A percentile compares a stretch with the other conserved stretches of the same genome.
Conservation (phyloP, 2,888 invertebrate genomes). For the Acleris sparsana region DNA sequence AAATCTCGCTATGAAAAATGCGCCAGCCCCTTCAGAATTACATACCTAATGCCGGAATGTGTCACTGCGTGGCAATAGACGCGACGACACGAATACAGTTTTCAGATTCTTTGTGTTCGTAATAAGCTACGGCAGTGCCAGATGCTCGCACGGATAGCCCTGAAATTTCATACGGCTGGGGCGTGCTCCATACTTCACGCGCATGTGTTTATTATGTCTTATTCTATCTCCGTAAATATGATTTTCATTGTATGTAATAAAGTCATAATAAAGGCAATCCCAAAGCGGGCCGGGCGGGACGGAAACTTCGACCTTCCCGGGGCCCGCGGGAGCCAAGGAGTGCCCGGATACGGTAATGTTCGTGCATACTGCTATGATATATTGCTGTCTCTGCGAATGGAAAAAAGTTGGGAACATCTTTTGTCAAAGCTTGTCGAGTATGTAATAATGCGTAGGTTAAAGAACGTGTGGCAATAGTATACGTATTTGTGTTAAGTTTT, state of each 20-base stretch:
- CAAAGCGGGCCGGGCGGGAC: slow-evolving; percentile 66
- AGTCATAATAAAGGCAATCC: slow-evolving; percentile 65
- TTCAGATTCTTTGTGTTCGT: slow-evolving; percentile 72
- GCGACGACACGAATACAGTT: slow-evolving; percentile 53
- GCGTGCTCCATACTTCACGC: slow-evolving; percentile 57
- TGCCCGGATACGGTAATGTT: slow-evolving; percentile 48
- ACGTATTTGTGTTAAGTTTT: neutral
- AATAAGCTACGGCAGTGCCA: slow-evolving; percentile 68
- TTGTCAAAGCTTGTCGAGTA: slow-evolving; percentile 24
- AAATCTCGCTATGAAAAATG: slow-evolving; percentile 77
- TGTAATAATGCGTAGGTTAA: neutral
- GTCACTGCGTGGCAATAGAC: slow-evolving; percentile 61
- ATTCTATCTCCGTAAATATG: slow-evolving; percentile 68
- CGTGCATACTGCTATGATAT: slow-evolving; percentile 34
- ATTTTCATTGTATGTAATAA: slow-evolving; percentile 76
- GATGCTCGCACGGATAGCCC: slow-evolving; percentile 51
- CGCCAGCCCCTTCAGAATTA: slow-evolving; percentile 64
- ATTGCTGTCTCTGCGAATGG: slow-evolving; percentile 27
- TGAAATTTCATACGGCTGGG: slow-evolving; percentile 55
- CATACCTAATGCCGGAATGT: slow-evolving; percentile 69
- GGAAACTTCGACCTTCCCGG: slow-evolving; percentile 69
- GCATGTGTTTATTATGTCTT: slow-evolving; percentile 73
- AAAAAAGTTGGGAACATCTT: slow-evolving; percentile 28
- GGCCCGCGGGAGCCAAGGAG: slow-evolving; percentile 48
- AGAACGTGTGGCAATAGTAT: neutral